phyloP scores from a whole-genome alignment of 2,797 vertebrate species.

The Odontamblyopus rebecca region DNA sequence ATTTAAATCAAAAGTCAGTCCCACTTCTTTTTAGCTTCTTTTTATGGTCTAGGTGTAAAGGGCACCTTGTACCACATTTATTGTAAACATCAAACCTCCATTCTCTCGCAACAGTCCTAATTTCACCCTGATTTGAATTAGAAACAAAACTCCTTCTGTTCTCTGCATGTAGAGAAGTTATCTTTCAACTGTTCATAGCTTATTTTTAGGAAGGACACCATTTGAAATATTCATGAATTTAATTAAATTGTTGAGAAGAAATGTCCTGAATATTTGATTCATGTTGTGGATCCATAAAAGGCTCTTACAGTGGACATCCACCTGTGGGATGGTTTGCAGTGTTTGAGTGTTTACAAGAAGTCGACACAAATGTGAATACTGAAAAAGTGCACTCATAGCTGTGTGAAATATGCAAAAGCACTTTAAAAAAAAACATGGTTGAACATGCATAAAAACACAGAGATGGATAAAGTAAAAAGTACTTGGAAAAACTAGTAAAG shows the following conservation, averaged over 20 bases:
- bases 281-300: slow-evolving; percentile 52
- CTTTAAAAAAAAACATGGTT: slow-evolving; percentile 26
- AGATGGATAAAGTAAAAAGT: too few relatives aligned
- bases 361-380: background rate
- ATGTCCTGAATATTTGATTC: slow-evolving; percentile 61
- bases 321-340: slow-evolving; percentile 12
- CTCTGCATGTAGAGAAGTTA: slow-evolving; percentile 39
- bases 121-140: slow-evolving; percentile 28
- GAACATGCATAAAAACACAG: too few relatives aligned
- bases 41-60: slow-evolving; percentile 18
- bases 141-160: slow-evolving; percentile 7
- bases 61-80: slow-evolving; percentile 25
- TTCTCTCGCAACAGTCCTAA: slow-evolving; percentile 33
- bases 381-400: slow-evolving; percentile 16
- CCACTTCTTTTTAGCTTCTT: slow-evolving; percentile 5
- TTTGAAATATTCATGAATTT: slow-evolving; percentile 66
- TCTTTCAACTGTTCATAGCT: slow-evolving; percentile 57
- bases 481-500: too few relatives aligned
- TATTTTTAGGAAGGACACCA: slow-evolving; percentile 49
- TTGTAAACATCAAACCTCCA: slow-evolving; percentile 24
- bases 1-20: slow-evolving; percentile 20
- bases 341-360: too few relatives aligned
- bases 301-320: slow-evolving; percentile 36
- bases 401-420: slow-evolving; percentile 32
- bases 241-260: slow-evolving; percentile 64